Percentiles rank a stretch among this genome's conserved stretches.
Evolutionary conservation across 2,113 vertebrate species (phyloP).

Genomic region (Budorcas taxicolor): DNA sequence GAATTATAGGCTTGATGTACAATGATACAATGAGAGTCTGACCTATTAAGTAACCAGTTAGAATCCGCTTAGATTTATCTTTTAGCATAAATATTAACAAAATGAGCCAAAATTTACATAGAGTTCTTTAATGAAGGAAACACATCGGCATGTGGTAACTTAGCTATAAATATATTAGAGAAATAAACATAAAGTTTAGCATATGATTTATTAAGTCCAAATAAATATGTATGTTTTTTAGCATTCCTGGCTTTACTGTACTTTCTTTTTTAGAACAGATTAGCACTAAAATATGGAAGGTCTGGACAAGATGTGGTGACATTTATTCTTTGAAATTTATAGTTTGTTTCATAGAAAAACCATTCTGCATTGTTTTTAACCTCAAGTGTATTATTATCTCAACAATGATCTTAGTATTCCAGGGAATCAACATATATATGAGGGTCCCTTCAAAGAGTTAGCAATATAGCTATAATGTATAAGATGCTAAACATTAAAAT

Average conservation of each 20-base stretch:
- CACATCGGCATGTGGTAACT: background rate
- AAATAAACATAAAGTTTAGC: background rate
- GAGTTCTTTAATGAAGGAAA: background rate
- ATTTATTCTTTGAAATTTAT: background rate
- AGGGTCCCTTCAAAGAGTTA: background rate
- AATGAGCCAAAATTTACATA: background rate
- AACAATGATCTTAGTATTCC: background rate
- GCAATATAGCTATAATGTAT: background rate
- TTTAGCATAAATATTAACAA: background rate
- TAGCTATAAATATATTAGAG: background rate
- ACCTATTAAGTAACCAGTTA: conserved; percentile 34
- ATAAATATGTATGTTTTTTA: background rate
- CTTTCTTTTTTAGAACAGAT: background rate
- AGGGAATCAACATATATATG: background rate
- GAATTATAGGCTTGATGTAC: background rate
- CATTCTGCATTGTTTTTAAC: background rate
- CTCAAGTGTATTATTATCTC: background rate
- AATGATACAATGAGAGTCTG: conserved; percentile 19
- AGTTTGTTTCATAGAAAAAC: background rate
- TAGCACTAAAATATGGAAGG: background rate
- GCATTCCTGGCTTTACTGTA: background rate
- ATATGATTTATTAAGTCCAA: background rate
- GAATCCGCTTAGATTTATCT: conserved; percentile 52
- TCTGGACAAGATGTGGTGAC: background rate
- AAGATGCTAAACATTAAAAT: background rate